Base-by-base conservation (phyloP, 2,797 vertebrate species). In the Melanotaenia parkinsoni region DNA sequence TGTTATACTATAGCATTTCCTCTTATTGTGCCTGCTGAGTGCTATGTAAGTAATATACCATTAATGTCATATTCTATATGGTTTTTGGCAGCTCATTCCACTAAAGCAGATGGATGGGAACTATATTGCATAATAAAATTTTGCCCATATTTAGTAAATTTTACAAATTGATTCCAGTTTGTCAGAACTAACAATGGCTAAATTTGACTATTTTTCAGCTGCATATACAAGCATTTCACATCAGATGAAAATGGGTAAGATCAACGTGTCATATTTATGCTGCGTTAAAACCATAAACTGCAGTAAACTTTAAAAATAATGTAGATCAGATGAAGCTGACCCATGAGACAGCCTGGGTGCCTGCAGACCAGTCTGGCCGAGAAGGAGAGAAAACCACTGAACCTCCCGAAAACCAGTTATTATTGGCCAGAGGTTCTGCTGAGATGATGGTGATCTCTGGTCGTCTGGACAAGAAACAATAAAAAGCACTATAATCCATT, bases 401-500 rank as follows among this genome's bases (percentile, higher is more conserved):
- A 18, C 83, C 74, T 86, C 94, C 95, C 43, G 95, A 90, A 90
- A 97, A 97, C 96, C 96, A 97, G 53, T 85, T 90, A 38, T 93
- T 92, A 14, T 91, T 87, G 50, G 88, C 92, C 75, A 98, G 89
- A 0, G 96, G 96, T 84, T 98, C 96, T 54, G 96, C 96, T 40
- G 97, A 95, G 87, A 98, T 91, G 61, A 97, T 95, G 63, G 96
- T 97, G 90, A 98, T 98, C 94, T 97, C 96, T 32, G 97, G 96
- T 58, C 94, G 94, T 76, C 97, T 99, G 69, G 59, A 84, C 72
- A 20, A 74, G 58, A 86, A 85, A 80, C 24, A n/a, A 0, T 2
- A 38, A 32, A 10, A 13, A 2, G 10, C 2, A 59, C 11, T 13
- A 12, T 56, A 6, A 70, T 11, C 37, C n/a, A 1, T 45, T 3